Conservation (phyloP, 2,888 invertebrate genomes). For the Parapristionchus giblindavisi region DNA sequence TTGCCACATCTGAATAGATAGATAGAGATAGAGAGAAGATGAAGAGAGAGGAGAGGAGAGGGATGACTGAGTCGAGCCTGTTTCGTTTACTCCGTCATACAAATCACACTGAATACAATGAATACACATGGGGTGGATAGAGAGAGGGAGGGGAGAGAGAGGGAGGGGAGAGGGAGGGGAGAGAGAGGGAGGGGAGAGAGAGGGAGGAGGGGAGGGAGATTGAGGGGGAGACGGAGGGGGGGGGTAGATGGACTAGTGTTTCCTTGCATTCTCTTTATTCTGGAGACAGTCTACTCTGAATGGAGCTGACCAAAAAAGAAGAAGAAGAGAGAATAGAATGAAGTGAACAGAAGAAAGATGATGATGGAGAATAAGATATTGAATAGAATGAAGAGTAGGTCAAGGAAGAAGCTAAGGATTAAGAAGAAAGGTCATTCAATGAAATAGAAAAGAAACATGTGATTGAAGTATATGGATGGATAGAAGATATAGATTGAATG, state of each 20-base stretch:
- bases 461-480: too few species aligned
- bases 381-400: not conserved
- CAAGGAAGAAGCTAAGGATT: not conserved
- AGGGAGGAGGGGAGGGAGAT: not conserved
- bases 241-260: too few species aligned
- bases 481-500: constrained; percentile 18
- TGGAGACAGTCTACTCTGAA: too few species aligned
- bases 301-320: too few species aligned
- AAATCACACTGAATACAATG: constrained; percentile 21
- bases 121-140: not conserved
- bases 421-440: not conserved
- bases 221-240: too few species aligned
- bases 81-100: not conserved
- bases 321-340: too few species aligned
- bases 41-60: not conserved
- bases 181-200: not conserved
- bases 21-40: not conserved
- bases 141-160: not conserved
- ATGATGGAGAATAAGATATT: not conserved
- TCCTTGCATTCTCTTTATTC: too few species aligned
- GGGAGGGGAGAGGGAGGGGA: constrained; percentile 17
- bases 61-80: not conserved
- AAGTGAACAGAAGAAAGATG: not conserved
- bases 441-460: not conserved
- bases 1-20: not conserved